Evolutionary conservation across 2,888 invertebrate genomes (phyloP).

Genomic region (Cheilosia pagana): DNA sequence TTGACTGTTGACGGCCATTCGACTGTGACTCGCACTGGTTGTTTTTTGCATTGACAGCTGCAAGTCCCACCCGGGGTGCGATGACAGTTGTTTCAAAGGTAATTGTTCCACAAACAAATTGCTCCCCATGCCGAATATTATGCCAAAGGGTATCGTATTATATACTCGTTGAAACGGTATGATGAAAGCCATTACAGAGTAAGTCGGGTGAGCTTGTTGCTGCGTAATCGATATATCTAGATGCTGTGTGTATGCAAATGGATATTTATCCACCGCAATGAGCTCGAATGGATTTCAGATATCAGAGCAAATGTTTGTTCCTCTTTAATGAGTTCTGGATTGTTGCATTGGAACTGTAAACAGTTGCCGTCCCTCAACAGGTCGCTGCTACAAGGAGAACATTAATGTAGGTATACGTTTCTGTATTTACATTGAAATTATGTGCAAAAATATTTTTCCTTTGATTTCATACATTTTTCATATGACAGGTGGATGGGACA

Average conservation of each 20-base stretch:
- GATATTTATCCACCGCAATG: not conserved
- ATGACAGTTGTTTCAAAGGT: conserved; percentile 1
- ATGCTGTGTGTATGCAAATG: too few species aligned
- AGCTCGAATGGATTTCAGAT: conserved; percentile 1
- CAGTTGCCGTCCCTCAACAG: conserved; percentile 13
- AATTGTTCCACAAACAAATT: not conserved
- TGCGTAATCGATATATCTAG: conserved; percentile 18
- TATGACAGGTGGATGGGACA: not conserved
- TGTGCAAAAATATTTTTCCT: conserved; percentile 16
- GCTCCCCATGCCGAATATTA: not conserved
- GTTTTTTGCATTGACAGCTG: conserved; percentile 11
- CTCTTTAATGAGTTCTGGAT: conserved; percentile 38
- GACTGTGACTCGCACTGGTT: conserved; percentile 11
- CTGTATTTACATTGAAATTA: conserved; percentile 2
- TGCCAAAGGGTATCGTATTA: conserved; percentile 7
- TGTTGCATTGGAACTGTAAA: conserved; percentile 37
- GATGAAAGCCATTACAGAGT: not conserved
- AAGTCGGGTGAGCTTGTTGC: not conserved
- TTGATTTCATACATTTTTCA: conserved; percentile 30
- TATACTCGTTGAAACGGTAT: not conserved
- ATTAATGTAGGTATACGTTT: not conserved
- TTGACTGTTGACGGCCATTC: not conserved
- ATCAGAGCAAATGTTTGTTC: conserved; percentile 55
- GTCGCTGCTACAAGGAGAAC: not conserved
- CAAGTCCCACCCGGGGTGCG: not conserved